Conservation (phyloP, 2,888 invertebrate species). For the Ormyrus nitidulus region DNA sequence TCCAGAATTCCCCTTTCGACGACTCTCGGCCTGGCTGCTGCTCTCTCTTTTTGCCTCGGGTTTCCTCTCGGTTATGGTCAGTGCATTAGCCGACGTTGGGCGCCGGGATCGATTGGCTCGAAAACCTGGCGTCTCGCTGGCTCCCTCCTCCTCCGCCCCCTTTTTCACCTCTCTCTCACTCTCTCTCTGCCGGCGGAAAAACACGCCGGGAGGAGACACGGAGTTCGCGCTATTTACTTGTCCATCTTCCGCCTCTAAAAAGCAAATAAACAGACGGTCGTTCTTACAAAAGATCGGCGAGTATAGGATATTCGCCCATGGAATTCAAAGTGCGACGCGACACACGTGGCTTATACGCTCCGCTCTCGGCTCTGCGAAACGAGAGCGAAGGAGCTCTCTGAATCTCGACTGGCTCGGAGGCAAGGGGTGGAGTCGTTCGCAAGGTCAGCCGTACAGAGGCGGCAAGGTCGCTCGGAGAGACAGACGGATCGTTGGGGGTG, state of each 20-base stretch:
- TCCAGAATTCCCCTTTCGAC: neutral
- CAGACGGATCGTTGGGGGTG: neutral
- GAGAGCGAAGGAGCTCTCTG: neutral
- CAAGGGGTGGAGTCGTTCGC: neutral
- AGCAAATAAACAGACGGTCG: neutral
- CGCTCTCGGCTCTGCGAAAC: neutral
- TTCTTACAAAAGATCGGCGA: neutral
- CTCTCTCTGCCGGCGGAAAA: neutral
- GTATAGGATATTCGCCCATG: neutral
- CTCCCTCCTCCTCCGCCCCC: slow-evolving; percentile 6
- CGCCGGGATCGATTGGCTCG: slow-evolving; percentile 32
- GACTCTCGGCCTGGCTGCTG: too few species aligned
- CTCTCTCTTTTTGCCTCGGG: too few species aligned
- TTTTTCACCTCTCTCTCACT: slow-evolving; percentile 4
- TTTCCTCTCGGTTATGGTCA: slow-evolving; percentile 16
- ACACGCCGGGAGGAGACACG: neutral
- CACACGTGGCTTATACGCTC: neutral
- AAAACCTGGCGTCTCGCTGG: neutral
- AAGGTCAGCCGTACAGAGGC: neutral
- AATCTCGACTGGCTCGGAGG: neutral
- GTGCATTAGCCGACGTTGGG: slow-evolving; percentile 13
- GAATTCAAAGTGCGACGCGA: slow-evolving; percentile 16
- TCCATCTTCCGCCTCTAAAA: neutral
- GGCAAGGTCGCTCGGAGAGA: slow-evolving; percentile 10
- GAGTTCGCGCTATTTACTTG: neutral